These are phyloP conservation scores for Drosophila seclusa DNA, from an alignment of 2,888 invertebrate genomes.

Conservation along the genomic window DNA sequence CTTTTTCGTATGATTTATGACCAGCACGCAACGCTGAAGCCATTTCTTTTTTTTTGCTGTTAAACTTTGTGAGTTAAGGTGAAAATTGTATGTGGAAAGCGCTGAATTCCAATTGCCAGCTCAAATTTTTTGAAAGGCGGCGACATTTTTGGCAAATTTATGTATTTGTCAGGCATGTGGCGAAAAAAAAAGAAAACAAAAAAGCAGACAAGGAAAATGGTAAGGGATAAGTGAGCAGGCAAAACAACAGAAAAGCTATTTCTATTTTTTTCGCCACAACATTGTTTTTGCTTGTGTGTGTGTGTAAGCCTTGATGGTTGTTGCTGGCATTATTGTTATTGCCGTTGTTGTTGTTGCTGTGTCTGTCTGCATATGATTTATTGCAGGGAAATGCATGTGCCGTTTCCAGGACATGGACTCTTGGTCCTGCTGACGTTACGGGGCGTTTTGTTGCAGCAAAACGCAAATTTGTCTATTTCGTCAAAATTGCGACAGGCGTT, in stretches of 20 bases:
- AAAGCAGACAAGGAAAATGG: slow-evolving; percentile 23
- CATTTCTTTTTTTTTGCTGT: slow-evolving; percentile 2
- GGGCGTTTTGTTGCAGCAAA: slow-evolving; percentile 78
- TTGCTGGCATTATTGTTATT: slow-evolving; percentile 51
- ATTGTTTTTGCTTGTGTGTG: slow-evolving; percentile 49
- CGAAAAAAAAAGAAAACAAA: slow-evolving; percentile 21
- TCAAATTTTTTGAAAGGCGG: slow-evolving; percentile 80
- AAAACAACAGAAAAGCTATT: slow-evolving; percentile 67
- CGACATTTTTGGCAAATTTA: slow-evolving; percentile 83
- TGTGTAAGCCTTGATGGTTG: slow-evolving; percentile 41
- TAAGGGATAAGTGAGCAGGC: slow-evolving; percentile 32
- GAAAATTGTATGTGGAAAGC: slow-evolving; percentile 35
- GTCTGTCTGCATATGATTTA: slow-evolving; percentile 77
- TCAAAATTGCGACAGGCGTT: slow-evolving; percentile 79
- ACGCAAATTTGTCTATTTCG: slow-evolving; percentile 84
- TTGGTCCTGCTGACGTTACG: slow-evolving; percentile 42
- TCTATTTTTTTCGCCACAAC: slow-evolving; percentile 63
- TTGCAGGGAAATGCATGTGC: slow-evolving; percentile 78
- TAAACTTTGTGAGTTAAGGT: slow-evolving; percentile 36
- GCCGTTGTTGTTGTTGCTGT: slow-evolving; percentile 72
- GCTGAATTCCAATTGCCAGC: slow-evolving; percentile 78
- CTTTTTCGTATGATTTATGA: slow-evolving; percentile 66
- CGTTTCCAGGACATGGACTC: slow-evolving; percentile 46
- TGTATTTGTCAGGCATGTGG: slow-evolving; percentile 79
- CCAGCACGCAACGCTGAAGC: slow-evolving; percentile 29